These are phyloP conservation scores for Aplochiton taeniatus DNA, from an alignment of 2,797 vertebrate species.

Conservation along the genomic window DNA sequence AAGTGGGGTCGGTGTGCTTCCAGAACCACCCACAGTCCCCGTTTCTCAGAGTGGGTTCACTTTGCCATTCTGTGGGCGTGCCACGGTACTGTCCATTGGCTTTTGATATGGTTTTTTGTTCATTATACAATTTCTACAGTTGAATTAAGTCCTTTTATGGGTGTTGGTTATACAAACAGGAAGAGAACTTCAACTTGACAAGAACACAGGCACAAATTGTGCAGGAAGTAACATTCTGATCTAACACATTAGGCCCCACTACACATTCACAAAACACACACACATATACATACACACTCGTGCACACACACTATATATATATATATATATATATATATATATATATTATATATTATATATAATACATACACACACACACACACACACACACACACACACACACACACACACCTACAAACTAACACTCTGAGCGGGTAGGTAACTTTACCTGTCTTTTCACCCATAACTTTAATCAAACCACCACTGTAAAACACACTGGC, in stretches of 20 bases:
- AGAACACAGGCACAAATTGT: too few species aligned
- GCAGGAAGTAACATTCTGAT: too few species aligned
- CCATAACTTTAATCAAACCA: too few species aligned
- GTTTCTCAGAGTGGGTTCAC: background rate
- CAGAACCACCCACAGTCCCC: conserved; percentile 22
- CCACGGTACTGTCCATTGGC: too few species aligned
- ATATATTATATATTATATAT: background rate
- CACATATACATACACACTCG: background rate
- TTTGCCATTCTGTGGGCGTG: too few species aligned
- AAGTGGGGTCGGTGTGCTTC: conserved; percentile 13
- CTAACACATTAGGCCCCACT: background rate
- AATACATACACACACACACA: background rate
- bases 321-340: too few species aligned
- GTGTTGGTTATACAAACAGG: background rate
- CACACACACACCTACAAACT: background rate
- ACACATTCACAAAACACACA: too few species aligned
- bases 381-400: background rate
- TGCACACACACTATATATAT: too few species aligned
- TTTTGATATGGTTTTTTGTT: background rate
- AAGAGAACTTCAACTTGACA: too few species aligned
- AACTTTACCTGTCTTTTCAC: too few species aligned
- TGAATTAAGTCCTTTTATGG: background rate
- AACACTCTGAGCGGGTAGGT: background rate
- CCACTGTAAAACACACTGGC: too few species aligned
- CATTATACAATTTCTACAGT: background rate